phyloP scores from a whole-genome alignment of 35 echinoderm and acorn worm species.

The Stichopus chloronotus region DNA sequence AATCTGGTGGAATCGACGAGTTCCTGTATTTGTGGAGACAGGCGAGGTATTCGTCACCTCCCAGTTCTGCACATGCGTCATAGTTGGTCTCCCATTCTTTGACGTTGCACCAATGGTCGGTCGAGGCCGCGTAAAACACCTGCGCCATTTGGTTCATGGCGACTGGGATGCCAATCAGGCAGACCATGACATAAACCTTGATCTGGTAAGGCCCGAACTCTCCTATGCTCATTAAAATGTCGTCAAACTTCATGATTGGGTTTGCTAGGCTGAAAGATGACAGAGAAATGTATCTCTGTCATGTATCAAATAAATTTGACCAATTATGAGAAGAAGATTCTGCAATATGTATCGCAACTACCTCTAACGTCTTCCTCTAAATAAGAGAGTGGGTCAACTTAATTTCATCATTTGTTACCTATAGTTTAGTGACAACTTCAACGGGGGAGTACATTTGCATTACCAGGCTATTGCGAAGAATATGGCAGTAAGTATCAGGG shows the following conservation, averaged over 20 bases:
- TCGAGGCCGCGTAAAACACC: slow-evolving; percentile 75
- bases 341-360: too few species aligned
- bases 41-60: slow-evolving; percentile 5
- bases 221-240: slow-evolving; percentile 75
- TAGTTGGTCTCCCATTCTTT: slow-evolving; percentile 6
- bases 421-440: too few species aligned
- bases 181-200: slow-evolving; percentile 70
- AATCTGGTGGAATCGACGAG: slow-evolving; percentile 28
- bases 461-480: too few species aligned
- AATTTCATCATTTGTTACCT: too few species aligned
- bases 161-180: slow-evolving; percentile 58
- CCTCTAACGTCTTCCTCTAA: too few species aligned
- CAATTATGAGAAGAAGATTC: too few species aligned
- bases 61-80: slow-evolving; percentile 22
- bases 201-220: slow-evolving; percentile 90
- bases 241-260: slow-evolving; percentile 84
- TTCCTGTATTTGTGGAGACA: slow-evolving; percentile 28
- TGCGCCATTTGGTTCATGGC: slow-evolving; percentile 84
- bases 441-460: too few species aligned
- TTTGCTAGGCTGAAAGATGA: background rate
- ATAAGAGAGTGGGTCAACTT: too few species aligned
- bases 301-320: too few species aligned
- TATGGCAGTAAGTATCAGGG: too few species aligned
- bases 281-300: background rate
- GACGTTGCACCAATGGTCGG: slow-evolving; percentile 87